Base-by-base conservation (phyloP, 2,888 invertebrate genomes). In the Netelia melanura region DNA sequence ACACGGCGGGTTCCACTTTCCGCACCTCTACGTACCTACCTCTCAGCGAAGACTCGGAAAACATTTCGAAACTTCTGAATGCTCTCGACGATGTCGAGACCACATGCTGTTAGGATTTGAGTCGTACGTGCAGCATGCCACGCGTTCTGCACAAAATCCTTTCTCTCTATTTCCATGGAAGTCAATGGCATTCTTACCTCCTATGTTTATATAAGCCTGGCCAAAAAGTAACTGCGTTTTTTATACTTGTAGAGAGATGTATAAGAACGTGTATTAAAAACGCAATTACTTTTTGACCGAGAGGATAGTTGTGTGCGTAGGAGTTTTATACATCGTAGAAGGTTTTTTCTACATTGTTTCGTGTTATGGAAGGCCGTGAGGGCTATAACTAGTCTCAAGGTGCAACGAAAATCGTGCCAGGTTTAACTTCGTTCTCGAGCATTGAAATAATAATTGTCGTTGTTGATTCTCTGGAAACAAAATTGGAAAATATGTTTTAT, bases 91-190 rank as follows among this genome's bases (percentile, higher is more conserved):
- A 54, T 44, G 17, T 48, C 77, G 11, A 48, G 43, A 78, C 25
- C 25, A 43, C 65, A 43, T 43, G 65, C 44, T 77, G 58, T 54
- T 54, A 58, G 52, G 43, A 30, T 58, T 52, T 43, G 78, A 62
- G 48, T 56, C 68, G 58, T 61, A 78, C 78, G 68, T 52, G 78
- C 38, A 44, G n/a, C 48, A 30, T 70, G 78, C 21, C 78, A 78
- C 78, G 61, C 61, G 56, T 68, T 61, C 61, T 48, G 48, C 61
- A 61, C 78, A 54, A 56, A 80, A 64, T 65, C 80, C 80, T 80
- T 80, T 80, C 80, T 65, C 65, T 65, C 65, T n/a, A 61, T 65
- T 54, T 56, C 23, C 64, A 44, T 65, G 56, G 43, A 72, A 72
- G 44, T 79, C 79, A 79, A 79, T 71, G 64, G 65, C 64, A 65